Evolutionary conservation across 2,797 vertebrate genomes (phyloP), one percentile per base, ranked within the genome.

Genomic region (Brachyalestes nurse): DNA sequence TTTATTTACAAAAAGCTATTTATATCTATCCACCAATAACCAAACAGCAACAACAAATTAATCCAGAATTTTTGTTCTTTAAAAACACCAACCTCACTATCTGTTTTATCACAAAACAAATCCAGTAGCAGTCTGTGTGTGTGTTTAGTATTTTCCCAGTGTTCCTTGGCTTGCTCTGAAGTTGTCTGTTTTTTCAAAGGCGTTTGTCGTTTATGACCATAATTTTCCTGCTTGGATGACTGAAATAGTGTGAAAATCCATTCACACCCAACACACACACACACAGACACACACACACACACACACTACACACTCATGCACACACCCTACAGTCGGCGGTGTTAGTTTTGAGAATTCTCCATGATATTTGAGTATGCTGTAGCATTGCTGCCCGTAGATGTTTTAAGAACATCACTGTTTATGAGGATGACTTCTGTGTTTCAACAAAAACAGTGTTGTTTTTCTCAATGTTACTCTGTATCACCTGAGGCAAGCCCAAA

Each of bases 221-320:
- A 93, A 93, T 94, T 94, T 94, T 94, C 93, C 91, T 92, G 91
- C 91, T 92, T 88, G 92, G 92, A 92, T 93, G 92, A 92, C 91
- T 93, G 91, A 85, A 85, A 93, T 88, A 88, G 92, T 93, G 92
- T 93, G 91, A 94, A 93, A 93, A 93, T 92, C 87, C 88, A 92
- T 92, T 93, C 91, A 93, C 90, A 92, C 92, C 90, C 91, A 92
- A 92, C 83, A 86, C 87, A 92, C 88, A 91, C 87, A 89, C 83
- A 86, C 72, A 75, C 69, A 53, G 53, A 66, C 45, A 64, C 81
- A 72, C 75, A 78, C 45, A 40, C 61, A 53, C 49, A 64, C 58
- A 67, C 47, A n/a, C n/a, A n/a, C n/a, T n/a, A 78, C 58, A 66
- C 75, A 76, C 57, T 66, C 73, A 73, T 45, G 67, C 49, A 42